Evolutionary conservation across 2,797 vertebrate species (phyloP), one percentile per base, ranked within the genome.

Genomic region (Pteronotus mesoamericanus): DNA sequence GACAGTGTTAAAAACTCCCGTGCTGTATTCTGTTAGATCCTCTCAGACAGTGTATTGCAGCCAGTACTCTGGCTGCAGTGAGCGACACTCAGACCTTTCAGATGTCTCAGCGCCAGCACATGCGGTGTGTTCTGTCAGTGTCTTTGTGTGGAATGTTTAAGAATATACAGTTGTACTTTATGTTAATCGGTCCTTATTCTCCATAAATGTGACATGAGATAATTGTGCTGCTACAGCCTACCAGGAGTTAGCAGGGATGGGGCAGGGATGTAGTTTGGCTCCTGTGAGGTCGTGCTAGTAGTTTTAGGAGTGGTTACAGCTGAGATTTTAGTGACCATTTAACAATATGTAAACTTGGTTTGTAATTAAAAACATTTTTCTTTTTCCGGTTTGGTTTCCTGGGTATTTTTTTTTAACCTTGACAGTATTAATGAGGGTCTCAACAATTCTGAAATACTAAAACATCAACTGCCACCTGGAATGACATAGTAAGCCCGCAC

Each of bases 331-430:
- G 94, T 93, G 84, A 89, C 80, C 75, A 9, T 53, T 94, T 89
- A 95, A 85, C 46, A 89, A 24, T 94, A 78, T 98, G 97, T 97
- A 89, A 92, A 91, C 74, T 93, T 91, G 79, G 59, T 95, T 97
- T 97, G 87, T 97, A 97, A 98, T 98, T 98, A 98, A 98, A 97
- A 95, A 46, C 59, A 88, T 48, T 78, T 95, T 95, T 92, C 80
- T 48, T 97, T 98, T 98, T 97, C 77, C 96, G 94, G 39, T 92
- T 92, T 97, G 96, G 83, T 96, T 98, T 97, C 91, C 89, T 97
- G 97, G 94, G 87, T 97, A 92, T 96, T 95, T 97, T 95, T 97
- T 89, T 89, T 86, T 26, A 64, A 93, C 44, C n/a, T 87, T 75
- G 83, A 96, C 94, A 91, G 83, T 83, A 53, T 84, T 86, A 89